phyloP scores from a whole-genome alignment of 2,797 vertebrate species.

The Parauchenoglanis ngamensis region DNA sequence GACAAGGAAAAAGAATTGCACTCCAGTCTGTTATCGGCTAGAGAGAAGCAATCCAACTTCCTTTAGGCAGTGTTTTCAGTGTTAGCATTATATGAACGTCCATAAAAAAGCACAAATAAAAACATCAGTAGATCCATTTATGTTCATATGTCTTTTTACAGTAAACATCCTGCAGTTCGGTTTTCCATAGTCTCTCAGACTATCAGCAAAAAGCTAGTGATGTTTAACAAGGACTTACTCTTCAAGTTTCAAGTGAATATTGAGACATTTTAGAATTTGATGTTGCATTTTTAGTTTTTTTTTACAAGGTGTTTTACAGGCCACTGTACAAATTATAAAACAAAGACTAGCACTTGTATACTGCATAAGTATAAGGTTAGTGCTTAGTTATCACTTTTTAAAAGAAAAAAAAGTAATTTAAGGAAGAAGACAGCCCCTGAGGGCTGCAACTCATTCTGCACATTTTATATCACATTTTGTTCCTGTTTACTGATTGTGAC shows the following conservation, averaged over 20 bases:
- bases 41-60: neutral
- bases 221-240: neutral
- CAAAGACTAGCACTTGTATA: neutral
- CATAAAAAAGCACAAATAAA: neutral
- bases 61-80: neutral
- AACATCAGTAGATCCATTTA: neutral
- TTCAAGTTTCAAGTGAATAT: neutral
- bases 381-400: slow-evolving; percentile 34
- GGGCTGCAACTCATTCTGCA: slow-evolving; percentile 21
- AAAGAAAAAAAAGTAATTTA: slow-evolving; percentile 5
- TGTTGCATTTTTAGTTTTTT: neutral
- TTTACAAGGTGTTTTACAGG: neutral
- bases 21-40: neutral
- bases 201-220: neutral
- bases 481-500: slow-evolving; percentile 41
- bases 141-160: neutral
- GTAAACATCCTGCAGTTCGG: neutral
- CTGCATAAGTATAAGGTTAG: slow-evolving; percentile 11
- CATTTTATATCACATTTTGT: slow-evolving; percentile 46
- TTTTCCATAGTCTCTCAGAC: neutral
- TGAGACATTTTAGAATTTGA: neutral
- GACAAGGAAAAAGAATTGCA: too few species aligned
- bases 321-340: neutral
- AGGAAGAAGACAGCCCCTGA: slow-evolving; percentile 5
- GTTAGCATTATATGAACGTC: neutral